phyloP scores from a whole-genome alignment of 1,140 invertebrate genomes.

The Batillaria attramentaria region DNA sequence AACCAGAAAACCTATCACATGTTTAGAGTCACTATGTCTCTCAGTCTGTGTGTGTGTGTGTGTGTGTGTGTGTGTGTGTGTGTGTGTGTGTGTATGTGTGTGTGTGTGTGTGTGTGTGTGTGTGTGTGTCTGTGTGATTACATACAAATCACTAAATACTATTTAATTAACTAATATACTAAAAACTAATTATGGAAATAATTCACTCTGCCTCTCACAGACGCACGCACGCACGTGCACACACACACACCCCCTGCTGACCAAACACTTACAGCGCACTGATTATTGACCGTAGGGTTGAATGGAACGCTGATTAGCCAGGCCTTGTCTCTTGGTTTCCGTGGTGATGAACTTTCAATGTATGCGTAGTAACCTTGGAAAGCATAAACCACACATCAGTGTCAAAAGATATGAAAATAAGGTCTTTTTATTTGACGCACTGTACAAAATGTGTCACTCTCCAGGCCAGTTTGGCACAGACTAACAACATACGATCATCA shows the following conservation, averaged over 20 bases:
- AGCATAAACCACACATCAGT: too few species aligned
- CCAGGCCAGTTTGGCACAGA: too few species aligned
- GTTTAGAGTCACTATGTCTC: not conserved
- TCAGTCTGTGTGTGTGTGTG: not conserved
- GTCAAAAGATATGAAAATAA: too few species aligned
- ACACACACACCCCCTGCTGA: not conserved
- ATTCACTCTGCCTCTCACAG: not conserved
- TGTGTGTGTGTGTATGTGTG: slow-evolving; percentile 12
- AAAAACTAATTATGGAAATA: not conserved
- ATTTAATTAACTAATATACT: not conserved
- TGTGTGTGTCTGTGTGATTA: not conserved
- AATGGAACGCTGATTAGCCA: slow-evolving; percentile 58
- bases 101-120: not conserved
- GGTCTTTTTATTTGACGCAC: too few species aligned
- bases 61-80: slow-evolving; percentile 3
- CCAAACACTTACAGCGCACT: slow-evolving; percentile 3
- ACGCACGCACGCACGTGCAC: not conserved
- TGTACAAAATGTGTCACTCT: too few species aligned
- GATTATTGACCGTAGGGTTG: slow-evolving; percentile 22
- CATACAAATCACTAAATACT: not conserved
- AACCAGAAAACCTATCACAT: too few species aligned
- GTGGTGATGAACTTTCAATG: slow-evolving; percentile 63
- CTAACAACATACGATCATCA: too few species aligned
- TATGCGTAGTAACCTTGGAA: slow-evolving; percentile 67
- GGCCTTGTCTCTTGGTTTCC: slow-evolving; percentile 59